A percentile compares a stretch with the other conserved stretches of the same genome.
Evolutionary conservation across 2,797 vertebrate species (phyloP).

Genomic region (Orestias chungarensis): DNA sequence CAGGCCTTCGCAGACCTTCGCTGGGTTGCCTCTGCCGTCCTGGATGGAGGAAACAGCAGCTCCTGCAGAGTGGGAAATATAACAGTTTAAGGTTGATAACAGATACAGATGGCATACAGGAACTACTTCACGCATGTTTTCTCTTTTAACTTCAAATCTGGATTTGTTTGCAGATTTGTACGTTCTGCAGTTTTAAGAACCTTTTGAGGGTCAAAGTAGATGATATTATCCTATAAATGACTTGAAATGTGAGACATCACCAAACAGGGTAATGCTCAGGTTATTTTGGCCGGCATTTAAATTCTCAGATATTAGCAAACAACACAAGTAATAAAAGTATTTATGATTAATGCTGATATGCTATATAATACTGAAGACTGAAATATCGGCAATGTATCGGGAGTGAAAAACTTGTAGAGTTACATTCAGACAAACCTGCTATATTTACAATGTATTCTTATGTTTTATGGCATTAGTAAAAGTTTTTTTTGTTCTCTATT

Average conservation of each 20-base stretch:
- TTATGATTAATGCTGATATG: too few species aligned
- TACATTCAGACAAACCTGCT: too few species aligned
- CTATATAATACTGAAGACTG: too few species aligned
- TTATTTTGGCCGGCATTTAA: not conserved
- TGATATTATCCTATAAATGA: not conserved
- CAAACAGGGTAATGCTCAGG: not conserved
- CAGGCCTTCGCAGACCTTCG: slow-evolving; percentile 86
- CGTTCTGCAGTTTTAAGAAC: not conserved
- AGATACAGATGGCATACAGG: not conserved
- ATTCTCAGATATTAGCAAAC: not conserved
- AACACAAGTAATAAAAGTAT: too few species aligned
- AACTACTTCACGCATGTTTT: not conserved
- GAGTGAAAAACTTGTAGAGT: too few species aligned
- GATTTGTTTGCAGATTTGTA: not conserved
- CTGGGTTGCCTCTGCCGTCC: slow-evolving; percentile 87
- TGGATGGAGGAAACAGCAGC: slow-evolving; percentile 81
- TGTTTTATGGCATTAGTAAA: not conserved
- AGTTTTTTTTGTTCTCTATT: not conserved
- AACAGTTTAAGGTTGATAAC: not conserved
- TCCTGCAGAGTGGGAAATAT: slow-evolving; percentile 64
- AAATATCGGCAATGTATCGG: too few species aligned
- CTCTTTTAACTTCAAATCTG: not conserved
- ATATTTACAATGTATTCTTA: not conserved
- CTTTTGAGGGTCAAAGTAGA: not conserved
- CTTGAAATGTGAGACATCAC: not conserved